Evolutionary conservation across 2,888 invertebrate species (phyloP), one percentile per base, ranked within the genome.

Genomic region (Nineta flava): DNA sequence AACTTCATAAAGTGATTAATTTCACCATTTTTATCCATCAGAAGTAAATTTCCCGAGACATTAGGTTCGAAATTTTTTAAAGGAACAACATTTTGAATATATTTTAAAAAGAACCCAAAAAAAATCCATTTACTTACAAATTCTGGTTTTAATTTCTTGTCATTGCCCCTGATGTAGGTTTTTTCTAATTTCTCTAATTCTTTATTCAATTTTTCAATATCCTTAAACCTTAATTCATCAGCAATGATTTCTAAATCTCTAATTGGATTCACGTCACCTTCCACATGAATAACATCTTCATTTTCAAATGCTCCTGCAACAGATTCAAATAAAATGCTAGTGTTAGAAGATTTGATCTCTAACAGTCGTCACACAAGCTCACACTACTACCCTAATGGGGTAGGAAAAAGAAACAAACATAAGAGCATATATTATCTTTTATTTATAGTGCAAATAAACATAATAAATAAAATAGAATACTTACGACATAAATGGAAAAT

Each of bases 221-320:
- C 97, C 65, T 99, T 99, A 43, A 96, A 74, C 46, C 96, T 77
- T 50, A 99, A 70, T 65, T 99, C 99, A 63, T 97, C 94, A 54
- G 80, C 80, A 61, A 99, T 99, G 49, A 97, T 97, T 60, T 93
- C 94, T 62, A 99, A 72, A 70, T 99, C 99, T 50, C 99, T 76
- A 1, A 95, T 83, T 0, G 99, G 99, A 67, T 99, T 85, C 2
- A 99, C 95, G 53, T 99, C 97, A 1, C 99, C 99, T 66, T 99
- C 99, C 1, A 99, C 85, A 65, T 99, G 99, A 46, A 91, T 94
- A 0, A 99, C 95, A 61, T 96, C 95, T 50, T 93, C 91, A 62
- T 96, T 95, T 55, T 96, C 96, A 65, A 99, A 99, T 9, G 92
- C 94, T 62, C 93, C 93, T 93, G 59, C 10, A 41, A 41, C 12